phyloP scores from a whole-genome alignment of 2,888 invertebrate genomes.

The Mythimna loreyi region DNA sequence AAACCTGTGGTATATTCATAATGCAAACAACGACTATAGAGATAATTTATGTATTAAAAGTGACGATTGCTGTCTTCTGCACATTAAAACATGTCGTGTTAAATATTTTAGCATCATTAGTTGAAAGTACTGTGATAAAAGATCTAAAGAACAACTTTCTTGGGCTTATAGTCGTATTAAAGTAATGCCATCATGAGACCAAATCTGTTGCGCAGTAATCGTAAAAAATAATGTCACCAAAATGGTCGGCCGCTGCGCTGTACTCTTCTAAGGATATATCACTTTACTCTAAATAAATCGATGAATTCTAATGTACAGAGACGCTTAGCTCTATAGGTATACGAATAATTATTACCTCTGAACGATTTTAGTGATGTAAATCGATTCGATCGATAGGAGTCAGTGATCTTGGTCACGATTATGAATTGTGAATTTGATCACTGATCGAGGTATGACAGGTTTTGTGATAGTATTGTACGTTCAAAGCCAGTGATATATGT shows the following conservation, averaged over 20 bases:
- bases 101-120: constrained; percentile 25
- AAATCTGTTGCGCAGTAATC: constrained; percentile 21
- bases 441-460: constrained; percentile 71
- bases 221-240: constrained; percentile 32
- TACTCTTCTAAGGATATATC: constrained; percentile 1
- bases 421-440: constrained; percentile 84
- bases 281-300: constrained; percentile 17
- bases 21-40: constrained; percentile 44
- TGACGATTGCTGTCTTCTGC: constrained; percentile 42
- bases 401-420: constrained; percentile 85
- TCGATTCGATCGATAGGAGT: constrained; percentile 57
- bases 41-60: constrained; percentile 40
- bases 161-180: constrained; percentile 31
- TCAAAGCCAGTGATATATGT: constrained; percentile 72
- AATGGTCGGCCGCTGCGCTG: constrained; percentile 6
- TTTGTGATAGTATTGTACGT: constrained; percentile 75
- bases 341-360: constrained; percentile 70
- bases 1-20: constrained; percentile 39
- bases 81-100: constrained; percentile 44
- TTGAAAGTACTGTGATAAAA: constrained; percentile 22
- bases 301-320: constrained; percentile 57
- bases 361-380: constrained; percentile 62
- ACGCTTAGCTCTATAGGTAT: constrained; percentile 59
- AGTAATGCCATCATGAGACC: constrained; percentile 24
- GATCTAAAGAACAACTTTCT: constrained; percentile 25